Evolutionary conservation across 2,888 invertebrate genomes (phyloP).

Genomic region (Anthophora plumipes): DNA sequence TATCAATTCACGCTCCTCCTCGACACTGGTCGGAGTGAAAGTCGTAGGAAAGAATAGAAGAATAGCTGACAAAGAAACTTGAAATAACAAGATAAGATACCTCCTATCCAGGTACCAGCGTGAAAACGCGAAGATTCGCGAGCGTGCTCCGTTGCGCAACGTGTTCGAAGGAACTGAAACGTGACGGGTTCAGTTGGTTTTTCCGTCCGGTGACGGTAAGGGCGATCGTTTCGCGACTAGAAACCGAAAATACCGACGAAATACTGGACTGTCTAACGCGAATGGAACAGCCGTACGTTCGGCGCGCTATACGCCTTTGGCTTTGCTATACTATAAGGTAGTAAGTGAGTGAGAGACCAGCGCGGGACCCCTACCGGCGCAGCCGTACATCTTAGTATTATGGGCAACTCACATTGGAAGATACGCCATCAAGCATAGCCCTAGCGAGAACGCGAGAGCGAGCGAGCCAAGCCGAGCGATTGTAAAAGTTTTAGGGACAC

Average conservation of each 20-base stretch:
- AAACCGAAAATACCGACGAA: conserved; percentile 63
- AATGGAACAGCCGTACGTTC: conserved; percentile 72
- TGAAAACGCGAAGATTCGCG: background rate
- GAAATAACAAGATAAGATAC: too few species aligned
- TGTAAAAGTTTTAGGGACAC: conserved; percentile 88
- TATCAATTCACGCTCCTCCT: too few species aligned
- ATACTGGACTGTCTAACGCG: conserved; percentile 72
- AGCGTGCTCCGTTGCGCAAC: background rate
- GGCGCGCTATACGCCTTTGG: conserved; percentile 77
- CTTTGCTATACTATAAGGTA: conserved; percentile 83
- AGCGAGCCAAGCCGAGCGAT: conserved; percentile 85
- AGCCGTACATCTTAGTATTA: conserved; percentile 88
- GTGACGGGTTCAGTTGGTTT: too few species aligned
- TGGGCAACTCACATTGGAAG: conserved; percentile 89
- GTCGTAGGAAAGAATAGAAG: too few species aligned
- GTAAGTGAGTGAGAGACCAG: conserved; percentile 80
- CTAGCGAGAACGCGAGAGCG: conserved; percentile 85
- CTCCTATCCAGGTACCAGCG: too few species aligned
- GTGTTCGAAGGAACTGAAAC: background rate
- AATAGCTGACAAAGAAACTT: too few species aligned
- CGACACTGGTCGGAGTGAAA: too few species aligned
- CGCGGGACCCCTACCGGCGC: conserved; percentile 86
- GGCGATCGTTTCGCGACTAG: conserved; percentile 40
- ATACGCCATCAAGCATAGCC: conserved; percentile 88
- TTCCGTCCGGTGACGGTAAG: conserved; percentile 11